Evolutionary conservation across 2,113 vertebrate species (phyloP), one percentile per base, ranked within the genome.

Genomic region (Garra rufa): DNA sequence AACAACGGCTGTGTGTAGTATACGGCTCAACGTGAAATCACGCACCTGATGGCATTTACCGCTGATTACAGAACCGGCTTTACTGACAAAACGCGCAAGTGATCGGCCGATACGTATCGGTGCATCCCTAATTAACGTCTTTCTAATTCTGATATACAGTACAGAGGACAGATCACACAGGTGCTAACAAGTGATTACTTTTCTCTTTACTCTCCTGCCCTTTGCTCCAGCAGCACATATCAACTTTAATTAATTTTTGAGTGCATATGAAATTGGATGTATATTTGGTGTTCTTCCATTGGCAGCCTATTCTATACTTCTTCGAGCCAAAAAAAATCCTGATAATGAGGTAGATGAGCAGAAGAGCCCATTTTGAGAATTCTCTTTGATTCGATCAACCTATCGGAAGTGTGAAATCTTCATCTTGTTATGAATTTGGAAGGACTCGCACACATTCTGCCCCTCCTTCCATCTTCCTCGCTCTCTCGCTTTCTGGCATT

Each of bases 381-480:
- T 82, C 4, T 38, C 17, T 46, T 75, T 82, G 46, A 67, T 61
- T 82, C 34, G 41, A 21, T 74, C 28, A 10, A 4, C 15, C 11
- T 41, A 48, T 85, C 10, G 6, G 48, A 21, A 76, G 26, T 74
- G 38, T 59, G 38, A 59, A 75, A 48, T 9, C 5, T 75, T 85
- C 57, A 61, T 46, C 76, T 71, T 55, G 19, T 85, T 75, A 59
- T 71, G 11, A 79, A 9, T 76, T 70, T 71, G 52, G 76, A 41
- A 44, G 65, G 9, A 43, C 2, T 55, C 14, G 1, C 24, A 14
- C 74, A 69, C 77, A 63, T 38, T 81, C 52, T 26, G 21, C 3
- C 44, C 65, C 41, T 67, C 43, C 57, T 69, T 76, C 3, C 76
- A 41, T 34, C 46, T 28, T 52, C 7, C 34, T 38, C 21, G 6